Evolutionary conservation across 2,888 invertebrate genomes (phyloP).

Genomic region (Pterostichus niger): DNA sequence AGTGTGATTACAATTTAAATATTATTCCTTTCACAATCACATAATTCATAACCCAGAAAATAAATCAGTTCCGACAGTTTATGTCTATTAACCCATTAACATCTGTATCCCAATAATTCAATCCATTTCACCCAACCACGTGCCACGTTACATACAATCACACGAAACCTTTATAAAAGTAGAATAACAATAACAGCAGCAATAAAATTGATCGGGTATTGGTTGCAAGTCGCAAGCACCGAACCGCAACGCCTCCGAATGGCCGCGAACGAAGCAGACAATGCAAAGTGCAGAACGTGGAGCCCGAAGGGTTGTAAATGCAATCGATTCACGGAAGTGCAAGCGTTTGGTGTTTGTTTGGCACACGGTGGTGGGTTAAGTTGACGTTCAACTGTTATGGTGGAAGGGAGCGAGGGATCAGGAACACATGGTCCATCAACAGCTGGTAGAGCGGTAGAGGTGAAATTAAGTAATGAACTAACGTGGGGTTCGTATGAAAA

Average conservation of each 20-base stretch:
- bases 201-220: constrained; percentile 63
- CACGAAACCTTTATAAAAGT: constrained; percentile 33
- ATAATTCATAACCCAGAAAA: constrained; percentile 9
- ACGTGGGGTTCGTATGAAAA: neutral
- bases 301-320: neutral
- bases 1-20: constrained; percentile 8
- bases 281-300: constrained; percentile 31
- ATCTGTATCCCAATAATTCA: constrained; percentile 51
- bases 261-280: constrained; percentile 24
- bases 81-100: constrained; percentile 42
- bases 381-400: neutral
- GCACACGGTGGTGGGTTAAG: neutral
- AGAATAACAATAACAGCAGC: constrained; percentile 39
- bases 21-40: constrained; percentile 4
- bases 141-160: constrained; percentile 4
- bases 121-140: constrained; percentile 57
- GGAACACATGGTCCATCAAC: constrained; percentile 43
- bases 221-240: constrained; percentile 24
- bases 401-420: constrained; percentile 7
- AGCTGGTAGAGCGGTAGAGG: constrained; percentile 12
- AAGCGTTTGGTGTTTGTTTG: neutral
- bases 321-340: constrained; percentile 15
- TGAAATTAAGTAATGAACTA: neutral
- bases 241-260: constrained; percentile 39
- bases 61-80: constrained; percentile 32